Evolutionary conservation across 2,797 vertebrate species (phyloP), one percentile per base, ranked within the genome.

Genomic region (Huso huso): DNA sequence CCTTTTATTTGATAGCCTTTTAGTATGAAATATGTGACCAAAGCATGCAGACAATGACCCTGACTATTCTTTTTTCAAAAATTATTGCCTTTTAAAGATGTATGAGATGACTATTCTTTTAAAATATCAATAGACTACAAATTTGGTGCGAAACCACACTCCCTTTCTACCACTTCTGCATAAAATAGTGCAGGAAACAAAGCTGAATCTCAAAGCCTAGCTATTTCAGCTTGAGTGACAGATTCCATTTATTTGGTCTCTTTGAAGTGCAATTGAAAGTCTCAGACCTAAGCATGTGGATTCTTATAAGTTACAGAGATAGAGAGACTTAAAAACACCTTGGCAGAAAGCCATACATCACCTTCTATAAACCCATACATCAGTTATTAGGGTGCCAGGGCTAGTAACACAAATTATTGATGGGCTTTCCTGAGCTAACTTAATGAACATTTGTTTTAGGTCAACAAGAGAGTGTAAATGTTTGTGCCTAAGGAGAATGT

Each of bases 361-460:
- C 62, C 71, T 75, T 18, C 37, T 62, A 62, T 62, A 62, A 62
- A 62, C 48, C 12, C 55, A 58, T 58, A 58, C 55, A 62, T 62
- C 61, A 48, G 37, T 62, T 62, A 58, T 58, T 67, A 65, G 48
- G 55, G 37, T 15, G 10, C 48, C 3, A n/a, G 48, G 48, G 8
- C 58, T 15, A 3, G 53, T 49, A 62, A 12, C 52, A 18, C 49
- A 23, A 60, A 55, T 58, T 58, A 58, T 58, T 58, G 59, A 67
- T 8, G 6, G 57, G 9, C 69, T 73, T 58, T 11, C 50, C 52
- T 65, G 61, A 67, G 66, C 70, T 73, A 64, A 72, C 65, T 71
- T 78, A 76, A 81, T 80, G 76, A 83, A 80, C 67, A 75, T 70
- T 74, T 73, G 68, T 75, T 79, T 76, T 69, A 79, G 73, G 77